Evolutionary conservation across 2,888 invertebrate species (phyloP), one percentile per base, ranked within the genome.

Genomic region (Listrodromus nycthemerus): DNA sequence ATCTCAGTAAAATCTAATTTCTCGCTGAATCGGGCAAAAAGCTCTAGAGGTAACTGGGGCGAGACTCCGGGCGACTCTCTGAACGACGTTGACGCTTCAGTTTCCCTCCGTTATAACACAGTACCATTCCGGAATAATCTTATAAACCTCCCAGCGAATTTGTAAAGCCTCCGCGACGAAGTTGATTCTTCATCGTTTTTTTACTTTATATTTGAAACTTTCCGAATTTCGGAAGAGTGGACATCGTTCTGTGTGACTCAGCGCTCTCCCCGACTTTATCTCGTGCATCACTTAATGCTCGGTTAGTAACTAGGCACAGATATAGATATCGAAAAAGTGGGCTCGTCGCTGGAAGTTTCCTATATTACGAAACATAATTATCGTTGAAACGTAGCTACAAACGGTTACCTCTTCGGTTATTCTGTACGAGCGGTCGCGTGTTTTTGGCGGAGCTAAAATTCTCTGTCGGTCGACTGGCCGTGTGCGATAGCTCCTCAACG

Each of bases 401-500:
- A 66, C 65, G 75, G 48, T 52, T 63, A 66, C 19, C 61, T 79
- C 55, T 76, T 83, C 65, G 48, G 58, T 75, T 80, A 76, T 83
- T 76, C 71, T 30, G 76, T 70, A 45, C 37, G 33, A 50, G 66
- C 48, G 52, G 65, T 21, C 27, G 45, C 13, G 50, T n/a, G 33
- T 7, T 27, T 24, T 30, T 10, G 13, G 6, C 10, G 13, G 19
- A 37, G 33, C 58, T 13, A 58, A 69, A 65, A 77, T 77, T 67
- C 75, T 79, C 52, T 33, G 61, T 58, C 73, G 73, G 67, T 24
- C 77, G 83, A 83, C 80, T 83, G 83, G 80, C 65, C 73, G 33
- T 63, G 73, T 73, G 83, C 71, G 65, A 83, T 73, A 75, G 83
- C 71, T 80, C 79, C 71, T 76, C 76, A 67, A 83, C 71, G 73